Conservation (phyloP, 2,888 invertebrate genomes). For the Gnatocerus cornutus region DNA sequence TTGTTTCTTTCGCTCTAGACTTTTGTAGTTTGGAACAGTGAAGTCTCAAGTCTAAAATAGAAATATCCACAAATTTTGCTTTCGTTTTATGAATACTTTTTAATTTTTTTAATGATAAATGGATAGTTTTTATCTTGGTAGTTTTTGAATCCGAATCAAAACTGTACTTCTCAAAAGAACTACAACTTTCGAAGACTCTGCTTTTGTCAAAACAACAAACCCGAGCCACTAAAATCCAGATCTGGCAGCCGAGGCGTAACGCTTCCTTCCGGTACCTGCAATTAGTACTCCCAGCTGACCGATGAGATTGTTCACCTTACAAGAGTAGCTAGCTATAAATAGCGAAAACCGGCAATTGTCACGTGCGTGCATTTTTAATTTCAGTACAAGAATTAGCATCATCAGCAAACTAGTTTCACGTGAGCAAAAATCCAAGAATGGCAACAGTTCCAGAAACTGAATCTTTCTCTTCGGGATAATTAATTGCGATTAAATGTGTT, state of each 20-base stretch:
- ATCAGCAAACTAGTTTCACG: slow-evolving; percentile 32
- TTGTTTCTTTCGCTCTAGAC: too few relatives aligned
- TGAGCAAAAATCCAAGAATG: slow-evolving; percentile 5
- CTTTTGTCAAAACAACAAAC: slow-evolving; percentile 13
- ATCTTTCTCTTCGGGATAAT: background rate
- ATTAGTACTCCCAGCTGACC: slow-evolving; percentile 56
- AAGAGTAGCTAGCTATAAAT: slow-evolving; percentile 40
- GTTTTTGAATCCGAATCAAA: too few relatives aligned
- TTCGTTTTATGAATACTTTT: too few relatives aligned
- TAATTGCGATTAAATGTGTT: background rate
- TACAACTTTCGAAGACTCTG: too few relatives aligned
- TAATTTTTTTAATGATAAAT: too few relatives aligned
- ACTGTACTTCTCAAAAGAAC: too few relatives aligned
- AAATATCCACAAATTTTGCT: too few relatives aligned
- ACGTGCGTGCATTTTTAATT: slow-evolving; percentile 25
- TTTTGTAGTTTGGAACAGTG: too few relatives aligned
- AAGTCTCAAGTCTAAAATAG: too few relatives aligned
- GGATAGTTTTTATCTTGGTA: too few relatives aligned
- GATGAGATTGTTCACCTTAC: slow-evolving; percentile 56
- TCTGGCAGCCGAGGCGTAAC: slow-evolving; percentile 50
- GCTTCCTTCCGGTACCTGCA: slow-evolving; percentile 59
- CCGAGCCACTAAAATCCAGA: slow-evolving; percentile 31
- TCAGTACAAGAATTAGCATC: slow-evolving; percentile 26
- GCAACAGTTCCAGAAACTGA: background rate
- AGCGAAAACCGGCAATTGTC: slow-evolving; percentile 46